phyloP scores from a whole-genome alignment of 1,140 invertebrate genomes.

The Drosophila lowei region DNA sequence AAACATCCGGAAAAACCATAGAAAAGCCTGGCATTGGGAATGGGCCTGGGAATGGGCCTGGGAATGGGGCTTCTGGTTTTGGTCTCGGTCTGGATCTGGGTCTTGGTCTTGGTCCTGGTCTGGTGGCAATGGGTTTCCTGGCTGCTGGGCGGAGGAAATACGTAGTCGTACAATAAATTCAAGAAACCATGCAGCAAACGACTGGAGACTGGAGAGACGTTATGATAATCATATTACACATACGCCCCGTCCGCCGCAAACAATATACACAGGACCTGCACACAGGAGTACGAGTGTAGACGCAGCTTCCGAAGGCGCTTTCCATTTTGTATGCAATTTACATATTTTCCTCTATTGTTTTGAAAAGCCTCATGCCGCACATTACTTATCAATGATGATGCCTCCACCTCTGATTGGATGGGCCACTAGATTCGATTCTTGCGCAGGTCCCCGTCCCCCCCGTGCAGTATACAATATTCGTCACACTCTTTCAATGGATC shows the following conservation, averaged over 20 bases:
- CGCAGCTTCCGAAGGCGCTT: slow-evolving; percentile 20
- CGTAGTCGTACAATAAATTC: slow-evolving; percentile 48
- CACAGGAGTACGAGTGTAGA: neutral
- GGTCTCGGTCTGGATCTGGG: neutral
- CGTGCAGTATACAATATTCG: no score
- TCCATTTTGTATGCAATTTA: slow-evolving; percentile 55
- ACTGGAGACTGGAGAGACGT: slow-evolving; percentile 33
- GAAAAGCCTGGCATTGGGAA: neutral
- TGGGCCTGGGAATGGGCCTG: no score
- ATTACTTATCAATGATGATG: slow-evolving; percentile 42
- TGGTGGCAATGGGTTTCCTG: slow-evolving; percentile 33
- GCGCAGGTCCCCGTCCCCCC: no score
- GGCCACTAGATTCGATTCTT: no score
- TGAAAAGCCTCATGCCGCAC: slow-evolving; percentile 53
- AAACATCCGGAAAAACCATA: slow-evolving; percentile 10
- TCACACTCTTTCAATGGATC: no score
- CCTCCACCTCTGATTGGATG: no score
- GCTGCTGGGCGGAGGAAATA: slow-evolving; percentile 6
- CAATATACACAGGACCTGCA: slow-evolving; percentile 1
- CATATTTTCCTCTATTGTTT: slow-evolving; percentile 71
- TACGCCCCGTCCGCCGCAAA: slow-evolving; percentile 35
- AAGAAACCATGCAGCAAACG: slow-evolving; percentile 39
- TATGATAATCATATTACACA: slow-evolving; percentile 74
- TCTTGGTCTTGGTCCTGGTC: slow-evolving; percentile 1
- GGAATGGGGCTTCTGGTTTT: neutral